Evolutionary conservation across 2,113 vertebrate species (phyloP).

Genomic region (Mola mola): DNA sequence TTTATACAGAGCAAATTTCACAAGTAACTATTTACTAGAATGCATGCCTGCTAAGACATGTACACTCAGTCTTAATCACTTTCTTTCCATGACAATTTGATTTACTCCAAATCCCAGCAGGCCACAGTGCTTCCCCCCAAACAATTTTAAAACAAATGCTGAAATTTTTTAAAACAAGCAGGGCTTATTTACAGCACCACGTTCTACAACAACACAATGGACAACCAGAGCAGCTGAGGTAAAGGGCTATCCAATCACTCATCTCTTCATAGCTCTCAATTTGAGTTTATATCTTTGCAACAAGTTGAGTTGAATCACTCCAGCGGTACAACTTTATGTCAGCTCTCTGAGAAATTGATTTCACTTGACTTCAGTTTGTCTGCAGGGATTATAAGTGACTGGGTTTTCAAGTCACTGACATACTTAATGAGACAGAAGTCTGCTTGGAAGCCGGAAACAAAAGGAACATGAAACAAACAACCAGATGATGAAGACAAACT

Average conservation of each 20-base stretch:
- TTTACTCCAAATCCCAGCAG: no score
- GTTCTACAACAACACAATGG: slow-evolving; percentile 11
- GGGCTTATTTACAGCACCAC: background rate
- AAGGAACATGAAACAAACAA: slow-evolving; percentile 11
- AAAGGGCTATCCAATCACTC: slow-evolving; percentile 5
- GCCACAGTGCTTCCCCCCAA: background rate
- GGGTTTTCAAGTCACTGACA: slow-evolving; percentile 14
- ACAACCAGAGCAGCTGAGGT: background rate
- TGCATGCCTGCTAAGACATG: no score
- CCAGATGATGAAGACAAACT: background rate
- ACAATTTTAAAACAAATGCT: background rate
- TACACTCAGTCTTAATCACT: background rate
- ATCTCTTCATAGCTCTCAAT: slow-evolving; percentile 7
- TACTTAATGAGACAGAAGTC: slow-evolving; percentile 24
- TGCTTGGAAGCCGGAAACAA: slow-evolving; percentile 9
- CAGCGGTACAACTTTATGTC: slow-evolving; percentile 16
- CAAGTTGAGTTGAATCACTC: slow-evolving; percentile 26
- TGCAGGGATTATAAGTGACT: slow-evolving; percentile 26
- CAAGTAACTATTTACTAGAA: no score
- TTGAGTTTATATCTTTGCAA: slow-evolving; percentile 19
- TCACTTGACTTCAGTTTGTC: slow-evolving; percentile 29
- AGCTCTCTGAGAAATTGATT: slow-evolving; percentile 45
- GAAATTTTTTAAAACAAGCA: background rate
- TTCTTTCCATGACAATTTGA: background rate
- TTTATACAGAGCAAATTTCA: no score